Evolutionary conservation across 2,797 vertebrate species (phyloP).

Genomic region (Peromyscus eremicus): DNA sequence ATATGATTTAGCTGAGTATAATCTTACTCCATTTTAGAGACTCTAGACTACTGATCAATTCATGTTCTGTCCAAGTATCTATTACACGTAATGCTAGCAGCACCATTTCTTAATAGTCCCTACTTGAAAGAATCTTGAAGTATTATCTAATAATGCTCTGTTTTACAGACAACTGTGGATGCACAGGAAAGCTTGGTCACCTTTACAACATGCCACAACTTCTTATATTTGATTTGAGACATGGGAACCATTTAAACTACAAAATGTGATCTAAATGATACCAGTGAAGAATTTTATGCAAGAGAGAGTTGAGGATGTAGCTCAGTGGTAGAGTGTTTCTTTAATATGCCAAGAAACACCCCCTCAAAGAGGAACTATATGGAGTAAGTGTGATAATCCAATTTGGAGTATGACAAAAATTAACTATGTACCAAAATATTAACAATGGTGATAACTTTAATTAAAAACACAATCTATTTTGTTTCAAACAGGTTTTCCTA

Average conservation of each 20-base stretch:
- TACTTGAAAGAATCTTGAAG: constrained; percentile 46
- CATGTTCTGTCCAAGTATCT: constrained; percentile 38
- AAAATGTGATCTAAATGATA: constrained; percentile 50
- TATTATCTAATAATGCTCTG: not conserved
- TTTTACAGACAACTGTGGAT: not conserved
- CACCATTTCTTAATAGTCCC: constrained; percentile 12
- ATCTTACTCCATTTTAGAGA: constrained; percentile 44
- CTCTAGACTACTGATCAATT: constrained; percentile 49
- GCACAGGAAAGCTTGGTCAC: constrained; percentile 5
- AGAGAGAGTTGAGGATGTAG: not conserved
- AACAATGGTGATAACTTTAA: constrained; percentile 10
- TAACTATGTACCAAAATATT: constrained; percentile 49
- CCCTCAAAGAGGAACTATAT: not conserved
- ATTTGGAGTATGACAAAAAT: constrained; percentile 61
- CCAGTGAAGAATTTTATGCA: constrained; percentile 32
- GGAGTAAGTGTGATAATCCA: constrained; percentile 31
- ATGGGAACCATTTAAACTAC: constrained; percentile 19
- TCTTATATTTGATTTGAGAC: constrained; percentile 24
- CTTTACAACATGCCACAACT: not conserved
- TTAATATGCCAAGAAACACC: not conserved
- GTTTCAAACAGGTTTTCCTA: constrained; percentile 42
- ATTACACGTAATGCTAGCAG: constrained; percentile 28
- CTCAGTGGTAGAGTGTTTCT: not conserved
- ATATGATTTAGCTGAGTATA: constrained; percentile 26
- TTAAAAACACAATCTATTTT: not conserved